Evolutionary conservation across 2,888 invertebrate genomes (phyloP).

Genomic region (Pyrrhia umbra): DNA sequence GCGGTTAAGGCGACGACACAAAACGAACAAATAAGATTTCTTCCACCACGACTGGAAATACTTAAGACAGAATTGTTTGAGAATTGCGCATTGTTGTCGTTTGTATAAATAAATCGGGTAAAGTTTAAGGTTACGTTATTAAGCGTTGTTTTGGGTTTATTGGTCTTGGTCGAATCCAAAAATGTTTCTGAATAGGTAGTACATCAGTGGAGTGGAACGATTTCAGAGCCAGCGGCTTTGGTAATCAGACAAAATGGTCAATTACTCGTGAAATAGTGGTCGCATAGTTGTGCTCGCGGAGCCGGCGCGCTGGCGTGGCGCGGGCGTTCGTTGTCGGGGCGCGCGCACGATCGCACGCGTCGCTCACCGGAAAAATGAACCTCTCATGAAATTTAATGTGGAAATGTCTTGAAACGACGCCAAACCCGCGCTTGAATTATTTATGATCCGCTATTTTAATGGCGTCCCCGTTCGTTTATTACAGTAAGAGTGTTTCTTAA

Average conservation of each 20-base stretch:
- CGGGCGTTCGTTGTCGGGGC: constrained; percentile 20
- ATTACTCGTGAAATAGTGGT: constrained; percentile 70
- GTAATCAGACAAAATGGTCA: constrained; percentile 69
- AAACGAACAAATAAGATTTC: constrained; percentile 83
- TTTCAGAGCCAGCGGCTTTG: constrained; percentile 28
- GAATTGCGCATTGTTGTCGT: constrained; percentile 78
- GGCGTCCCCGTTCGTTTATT: constrained; percentile 86
- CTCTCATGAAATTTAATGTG: constrained; percentile 90
- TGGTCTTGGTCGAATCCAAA: constrained; percentile 32
- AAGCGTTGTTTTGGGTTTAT: constrained; percentile 35
- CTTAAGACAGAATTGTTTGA: constrained; percentile 78
- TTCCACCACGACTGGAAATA: constrained; percentile 77
- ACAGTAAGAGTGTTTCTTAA: constrained; percentile 86
- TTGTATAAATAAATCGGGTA: constrained; percentile 68
- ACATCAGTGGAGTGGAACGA: constrained; percentile 25
- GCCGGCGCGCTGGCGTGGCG: constrained; percentile 20
- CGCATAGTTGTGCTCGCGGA: constrained; percentile 28
- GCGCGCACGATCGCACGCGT: constrained; percentile 73
- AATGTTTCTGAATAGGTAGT: constrained; percentile 32
- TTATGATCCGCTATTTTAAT: constrained; percentile 89
- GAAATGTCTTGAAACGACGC: constrained; percentile 89
- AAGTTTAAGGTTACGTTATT: constrained; percentile 59
- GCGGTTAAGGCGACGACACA: constrained; percentile 79
- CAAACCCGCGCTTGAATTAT: constrained; percentile 88
- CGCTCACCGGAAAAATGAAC: constrained; percentile 85